A percentile compares a stretch with the other conserved stretches of the same genome.
Evolutionary conservation across 2,888 invertebrate genomes (phyloP).

Genomic region (Acronicta leporina): DNA sequence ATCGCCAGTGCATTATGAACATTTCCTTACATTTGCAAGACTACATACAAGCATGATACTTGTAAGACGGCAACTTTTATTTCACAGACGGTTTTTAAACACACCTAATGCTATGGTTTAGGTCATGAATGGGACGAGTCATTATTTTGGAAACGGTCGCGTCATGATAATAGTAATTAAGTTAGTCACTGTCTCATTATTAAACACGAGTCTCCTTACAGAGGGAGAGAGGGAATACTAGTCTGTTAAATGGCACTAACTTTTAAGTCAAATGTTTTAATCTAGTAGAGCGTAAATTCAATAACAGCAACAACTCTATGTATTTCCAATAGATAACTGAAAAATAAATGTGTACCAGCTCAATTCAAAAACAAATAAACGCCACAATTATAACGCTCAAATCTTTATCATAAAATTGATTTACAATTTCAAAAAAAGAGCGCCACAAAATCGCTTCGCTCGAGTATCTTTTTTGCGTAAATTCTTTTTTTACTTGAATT

Average conservation of each 20-base stretch:
- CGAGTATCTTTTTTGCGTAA: slow-evolving; percentile 28
- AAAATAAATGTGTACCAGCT: no score
- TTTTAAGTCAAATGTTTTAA: not conserved
- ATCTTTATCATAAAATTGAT: slow-evolving; percentile 46
- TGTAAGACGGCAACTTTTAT: not conserved
- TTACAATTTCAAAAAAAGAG: slow-evolving; percentile 32
- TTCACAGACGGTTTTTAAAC: not conserved
- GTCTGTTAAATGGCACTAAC: not conserved
- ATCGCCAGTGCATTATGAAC: slow-evolving; percentile 1
- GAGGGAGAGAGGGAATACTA: not conserved
- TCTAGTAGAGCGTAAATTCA: no score
- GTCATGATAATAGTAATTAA: no score
- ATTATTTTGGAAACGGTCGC: no score
- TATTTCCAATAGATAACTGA: no score
- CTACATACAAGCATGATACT: not conserved
- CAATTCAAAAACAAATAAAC: slow-evolving; percentile 10
- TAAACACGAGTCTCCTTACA: not conserved
- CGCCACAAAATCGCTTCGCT: slow-evolving; percentile 34
- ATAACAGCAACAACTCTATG: no score
- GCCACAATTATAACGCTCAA: slow-evolving; percentile 35
- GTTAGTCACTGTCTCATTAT: not conserved
- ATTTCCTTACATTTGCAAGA: slow-evolving; percentile 19
- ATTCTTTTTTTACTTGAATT: slow-evolving; percentile 38
- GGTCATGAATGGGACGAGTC: no score
- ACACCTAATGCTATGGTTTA: no score